Percentiles rank a stretch among this genome's conserved stretches.
phyloP scores from a whole-genome alignment of 2,113 vertebrate species.

The Pollachius pollachius region DNA sequence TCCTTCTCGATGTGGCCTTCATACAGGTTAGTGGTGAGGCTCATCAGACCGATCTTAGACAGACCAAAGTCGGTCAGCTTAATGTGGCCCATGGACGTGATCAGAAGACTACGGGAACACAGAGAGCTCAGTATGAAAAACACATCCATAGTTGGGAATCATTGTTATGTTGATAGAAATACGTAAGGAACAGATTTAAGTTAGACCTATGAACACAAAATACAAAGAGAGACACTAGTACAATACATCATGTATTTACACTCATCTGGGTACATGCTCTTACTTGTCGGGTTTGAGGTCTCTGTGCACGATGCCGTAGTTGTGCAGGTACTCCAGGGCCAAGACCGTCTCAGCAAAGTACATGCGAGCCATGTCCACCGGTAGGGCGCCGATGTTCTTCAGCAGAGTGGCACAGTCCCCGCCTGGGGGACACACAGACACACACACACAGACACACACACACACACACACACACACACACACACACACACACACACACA shows the following conservation, averaged over 20 bases:
- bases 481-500: too few species aligned
- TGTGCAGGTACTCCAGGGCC: constrained; percentile 93
- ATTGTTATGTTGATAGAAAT: background rate
- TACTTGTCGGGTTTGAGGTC: constrained; percentile 99
- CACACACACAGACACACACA: background rate
- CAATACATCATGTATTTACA: too few species aligned
- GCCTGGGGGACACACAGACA: constrained; percentile 64
- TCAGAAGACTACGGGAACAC: constrained; percentile 83
- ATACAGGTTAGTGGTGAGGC: constrained; percentile 94
- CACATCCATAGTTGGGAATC: background rate
- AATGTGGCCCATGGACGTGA: constrained; percentile 97
- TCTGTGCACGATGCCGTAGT: constrained; percentile 97
- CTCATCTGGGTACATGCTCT: constrained; percentile 24
- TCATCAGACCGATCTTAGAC: constrained; percentile 98
- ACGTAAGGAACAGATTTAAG: too few species aligned
- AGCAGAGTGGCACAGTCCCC: constrained; percentile 95
- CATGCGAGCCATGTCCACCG: constrained; percentile 94
- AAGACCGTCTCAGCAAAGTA: constrained; percentile 97
- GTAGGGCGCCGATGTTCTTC: constrained; percentile 93
- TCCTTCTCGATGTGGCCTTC: constrained; percentile 98
- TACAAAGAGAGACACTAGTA: too few species aligned
- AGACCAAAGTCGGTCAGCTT: constrained; percentile 97
- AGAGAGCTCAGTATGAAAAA: background rate
- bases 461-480: too few species aligned
- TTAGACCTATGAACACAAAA: too few species aligned